Conservation (phyloP, 1,140 invertebrate species). For the Drosophila tani region DNA sequence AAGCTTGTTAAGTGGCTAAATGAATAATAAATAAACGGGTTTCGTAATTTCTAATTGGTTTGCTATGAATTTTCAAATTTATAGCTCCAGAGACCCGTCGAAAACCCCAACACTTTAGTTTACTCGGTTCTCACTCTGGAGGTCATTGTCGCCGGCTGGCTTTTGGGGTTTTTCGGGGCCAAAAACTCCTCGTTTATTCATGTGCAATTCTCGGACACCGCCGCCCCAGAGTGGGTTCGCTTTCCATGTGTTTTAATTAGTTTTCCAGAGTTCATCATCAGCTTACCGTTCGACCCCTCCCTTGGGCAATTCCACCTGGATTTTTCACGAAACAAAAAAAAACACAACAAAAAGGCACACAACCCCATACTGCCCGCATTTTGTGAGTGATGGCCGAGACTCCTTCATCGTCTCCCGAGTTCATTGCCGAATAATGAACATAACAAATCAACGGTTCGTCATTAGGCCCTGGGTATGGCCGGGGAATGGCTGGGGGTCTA, state of each 20-base stretch:
- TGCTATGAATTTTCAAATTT: neutral
- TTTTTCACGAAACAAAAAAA: neutral
- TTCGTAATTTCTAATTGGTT: constrained; percentile 3
- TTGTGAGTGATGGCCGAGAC: constrained; percentile 49
- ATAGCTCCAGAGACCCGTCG: neutral
- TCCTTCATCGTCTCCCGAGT: constrained; percentile 15
- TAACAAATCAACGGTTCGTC: constrained; percentile 76
- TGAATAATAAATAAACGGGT: constrained; percentile 6
- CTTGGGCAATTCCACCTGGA: constrained; percentile 6
- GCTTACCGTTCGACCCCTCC: constrained; percentile 27
- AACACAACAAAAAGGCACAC: neutral
- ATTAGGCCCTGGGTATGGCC: constrained; percentile 46
- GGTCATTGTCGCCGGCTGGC: constrained; percentile 38
- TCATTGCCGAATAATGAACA: constrained; percentile 72
- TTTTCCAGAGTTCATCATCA: constrained; percentile 78
- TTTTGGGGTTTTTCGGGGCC: constrained; percentile 20
- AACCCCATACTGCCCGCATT: constrained; percentile 8
- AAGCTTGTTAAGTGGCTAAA: neutral
- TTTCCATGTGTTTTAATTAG: constrained; percentile 80
- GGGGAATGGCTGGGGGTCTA: constrained; percentile 20
- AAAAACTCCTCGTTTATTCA: constrained; percentile 57
- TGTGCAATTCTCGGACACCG: constrained; percentile 56
- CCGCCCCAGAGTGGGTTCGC: constrained; percentile 37
- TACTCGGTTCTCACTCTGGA: constrained; percentile 7
- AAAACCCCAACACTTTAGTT: constrained; percentile 12